phyloP scores from a whole-genome alignment of 2,888 invertebrate species.

The Brassicogethes aeneus region DNA sequence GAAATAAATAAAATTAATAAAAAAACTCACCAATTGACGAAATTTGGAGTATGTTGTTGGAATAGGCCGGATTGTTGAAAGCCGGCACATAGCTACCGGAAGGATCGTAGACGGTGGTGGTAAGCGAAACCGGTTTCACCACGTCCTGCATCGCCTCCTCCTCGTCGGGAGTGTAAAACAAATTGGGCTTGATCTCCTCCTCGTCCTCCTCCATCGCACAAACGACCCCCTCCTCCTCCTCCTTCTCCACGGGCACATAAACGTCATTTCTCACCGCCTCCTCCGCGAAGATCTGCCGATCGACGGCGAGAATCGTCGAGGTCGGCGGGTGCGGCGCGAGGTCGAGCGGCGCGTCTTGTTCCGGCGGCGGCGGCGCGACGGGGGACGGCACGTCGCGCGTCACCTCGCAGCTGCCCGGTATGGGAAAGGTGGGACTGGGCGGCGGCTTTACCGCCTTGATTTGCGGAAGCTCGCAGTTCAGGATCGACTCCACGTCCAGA shows the following conservation, averaged over 20 bases:
- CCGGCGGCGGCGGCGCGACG: background rate
- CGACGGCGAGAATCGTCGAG: constrained; percentile 9
- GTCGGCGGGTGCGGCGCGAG: constrained; percentile 3
- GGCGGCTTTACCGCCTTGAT: constrained; percentile 24
- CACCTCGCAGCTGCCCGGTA: constrained; percentile 28
- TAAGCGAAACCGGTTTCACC: constrained; percentile 10
- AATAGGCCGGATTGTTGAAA: constrained; percentile 41
- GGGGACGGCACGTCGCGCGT: constrained; percentile 3
- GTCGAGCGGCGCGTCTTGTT: background rate
- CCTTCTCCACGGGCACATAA: constrained; percentile 8
- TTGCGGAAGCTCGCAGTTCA: constrained; percentile 33
- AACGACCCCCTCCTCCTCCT: constrained; percentile 8
- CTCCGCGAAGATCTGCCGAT: background rate
- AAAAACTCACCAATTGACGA: constrained; percentile 22
- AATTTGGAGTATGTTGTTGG: constrained; percentile 35
- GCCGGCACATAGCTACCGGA: constrained; percentile 36
- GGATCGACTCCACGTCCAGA: constrained; percentile 33
- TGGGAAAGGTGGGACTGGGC: constrained; percentile 31
- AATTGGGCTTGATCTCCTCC: constrained; percentile 18
- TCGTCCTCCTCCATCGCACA: constrained; percentile 6
- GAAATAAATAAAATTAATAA: too few species aligned
- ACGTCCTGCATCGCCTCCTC: constrained; percentile 23
- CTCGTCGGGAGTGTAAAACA: constrained; percentile 38
- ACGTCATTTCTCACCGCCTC: constrained; percentile 4
- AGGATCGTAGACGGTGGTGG: constrained; percentile 13